Percentiles rank a stretch among this genome's conserved stretches.
Conservation (phyloP, 2,797 vertebrate species). For the Catharus ustulatus region DNA sequence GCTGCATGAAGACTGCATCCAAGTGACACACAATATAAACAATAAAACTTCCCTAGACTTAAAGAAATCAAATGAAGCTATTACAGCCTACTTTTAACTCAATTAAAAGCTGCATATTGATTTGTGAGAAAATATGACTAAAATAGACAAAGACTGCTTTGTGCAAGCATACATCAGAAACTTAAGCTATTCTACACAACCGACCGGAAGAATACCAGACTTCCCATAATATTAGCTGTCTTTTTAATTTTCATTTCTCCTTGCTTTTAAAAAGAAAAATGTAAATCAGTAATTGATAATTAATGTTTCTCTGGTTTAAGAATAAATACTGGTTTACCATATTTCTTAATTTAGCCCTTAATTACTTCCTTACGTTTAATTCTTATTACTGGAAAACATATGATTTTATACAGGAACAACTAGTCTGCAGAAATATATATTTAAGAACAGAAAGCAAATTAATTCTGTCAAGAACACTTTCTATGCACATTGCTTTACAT, state of each 20-base stretch:
- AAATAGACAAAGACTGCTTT: not conserved
- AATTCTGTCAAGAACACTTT: constrained; percentile 20
- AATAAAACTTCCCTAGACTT: not conserved
- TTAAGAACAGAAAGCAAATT: constrained; percentile 14
- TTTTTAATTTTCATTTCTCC: constrained; percentile 19
- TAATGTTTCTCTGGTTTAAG: not conserved
- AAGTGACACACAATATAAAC: not conserved
- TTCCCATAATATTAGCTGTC: not conserved
- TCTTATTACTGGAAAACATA: constrained; percentile 16
- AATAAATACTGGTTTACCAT: constrained; percentile 8
- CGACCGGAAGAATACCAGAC: constrained; percentile 31
- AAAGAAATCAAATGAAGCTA: constrained; percentile 25
- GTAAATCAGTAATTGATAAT: constrained; percentile 2
- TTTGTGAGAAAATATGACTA: not conserved
- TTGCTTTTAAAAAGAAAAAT: not conserved
- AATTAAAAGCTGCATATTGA: not conserved
- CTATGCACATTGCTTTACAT: not conserved
- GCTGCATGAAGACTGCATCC: not conserved
- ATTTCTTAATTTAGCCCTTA: constrained; percentile 15
- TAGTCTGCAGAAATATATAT: not conserved
- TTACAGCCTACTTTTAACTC: not conserved
- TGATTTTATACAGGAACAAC: not conserved
- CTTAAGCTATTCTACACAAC: not conserved
- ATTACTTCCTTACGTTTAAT: not conserved
- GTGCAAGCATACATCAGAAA: not conserved